Conservation (phyloP, 2,113 vertebrate species). For the Cheirogaleus medius region DNA sequence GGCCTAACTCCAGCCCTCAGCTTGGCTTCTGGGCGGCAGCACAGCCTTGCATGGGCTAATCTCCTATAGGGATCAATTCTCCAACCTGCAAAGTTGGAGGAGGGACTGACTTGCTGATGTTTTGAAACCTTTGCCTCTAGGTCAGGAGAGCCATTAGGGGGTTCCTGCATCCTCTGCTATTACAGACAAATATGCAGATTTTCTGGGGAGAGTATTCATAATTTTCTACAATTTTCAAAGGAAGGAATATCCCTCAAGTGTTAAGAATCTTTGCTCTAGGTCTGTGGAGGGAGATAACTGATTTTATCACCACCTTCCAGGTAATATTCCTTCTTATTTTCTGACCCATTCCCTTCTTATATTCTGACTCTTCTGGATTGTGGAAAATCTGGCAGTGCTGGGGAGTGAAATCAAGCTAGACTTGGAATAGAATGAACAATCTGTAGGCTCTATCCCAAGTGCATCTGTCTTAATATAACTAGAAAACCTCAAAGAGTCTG, state of each 20-base stretch:
- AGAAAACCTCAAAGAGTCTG: background rate
- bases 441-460: background rate
- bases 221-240: background rate
- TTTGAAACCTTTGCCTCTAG: background rate
- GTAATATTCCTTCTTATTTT: background rate
- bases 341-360: background rate
- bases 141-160: background rate
- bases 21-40: background rate
- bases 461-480: background rate
- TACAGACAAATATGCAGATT: background rate
- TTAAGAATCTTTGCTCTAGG: background rate
- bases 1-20: background rate
- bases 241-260: background rate
- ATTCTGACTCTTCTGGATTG: background rate
- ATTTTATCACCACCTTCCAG: background rate
- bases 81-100: background rate
- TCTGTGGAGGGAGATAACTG: background rate
- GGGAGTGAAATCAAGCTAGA: background rate
- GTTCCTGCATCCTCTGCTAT: background rate
- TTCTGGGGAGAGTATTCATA: background rate
- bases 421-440: background rate
- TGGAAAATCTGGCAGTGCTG: background rate
- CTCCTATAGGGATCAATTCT: background rate
- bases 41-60: background rate
- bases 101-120: background rate